phyloP scores from a whole-genome alignment of 1,140 invertebrate genomes.

The Piezodorus guildinii region DNA sequence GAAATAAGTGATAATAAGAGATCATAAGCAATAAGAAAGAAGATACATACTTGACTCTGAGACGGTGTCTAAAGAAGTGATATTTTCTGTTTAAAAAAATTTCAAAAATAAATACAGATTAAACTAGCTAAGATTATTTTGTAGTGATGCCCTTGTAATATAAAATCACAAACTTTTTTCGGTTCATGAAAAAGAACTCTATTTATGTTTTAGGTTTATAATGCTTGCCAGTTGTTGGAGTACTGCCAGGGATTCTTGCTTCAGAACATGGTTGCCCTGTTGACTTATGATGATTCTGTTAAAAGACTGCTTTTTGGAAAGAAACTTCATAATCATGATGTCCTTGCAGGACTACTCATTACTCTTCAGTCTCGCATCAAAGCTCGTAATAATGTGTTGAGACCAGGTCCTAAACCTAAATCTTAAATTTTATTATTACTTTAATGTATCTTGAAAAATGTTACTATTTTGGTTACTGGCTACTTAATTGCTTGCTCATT shows the following conservation, averaged over 20 bases:
- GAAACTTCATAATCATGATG: slow-evolving; percentile 79
- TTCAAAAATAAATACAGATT: no score
- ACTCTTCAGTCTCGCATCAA: slow-evolving; percentile 72
- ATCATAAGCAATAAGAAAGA: no score
- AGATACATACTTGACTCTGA: no score
- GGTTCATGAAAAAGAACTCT: no score
- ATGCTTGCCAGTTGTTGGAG: slow-evolving; percentile 69
- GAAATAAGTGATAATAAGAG: no score
- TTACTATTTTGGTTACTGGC: background rate
- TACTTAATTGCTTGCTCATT: background rate
- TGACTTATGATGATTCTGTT: slow-evolving; percentile 83
- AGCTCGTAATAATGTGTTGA: slow-evolving; percentile 33
- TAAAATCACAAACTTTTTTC: no score
- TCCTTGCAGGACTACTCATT: slow-evolving; percentile 63
- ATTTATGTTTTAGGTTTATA: slow-evolving; percentile 71
- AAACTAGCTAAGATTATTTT: no score
- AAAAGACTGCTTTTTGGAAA: slow-evolving; percentile 79
- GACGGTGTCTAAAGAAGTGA: no score
- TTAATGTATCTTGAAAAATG: background rate
- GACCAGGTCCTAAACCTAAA: slow-evolving; percentile 25
- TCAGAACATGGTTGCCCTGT: slow-evolving; percentile 84
- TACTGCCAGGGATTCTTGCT: slow-evolving; percentile 84
- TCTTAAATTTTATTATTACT: background rate
- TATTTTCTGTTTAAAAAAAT: no score
- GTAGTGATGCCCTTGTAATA: no score